These are phyloP conservation scores for Mesodorylaimus sp. DNA, from an alignment of 2,888 invertebrate genomes.

Conservation along the genomic window DNA sequence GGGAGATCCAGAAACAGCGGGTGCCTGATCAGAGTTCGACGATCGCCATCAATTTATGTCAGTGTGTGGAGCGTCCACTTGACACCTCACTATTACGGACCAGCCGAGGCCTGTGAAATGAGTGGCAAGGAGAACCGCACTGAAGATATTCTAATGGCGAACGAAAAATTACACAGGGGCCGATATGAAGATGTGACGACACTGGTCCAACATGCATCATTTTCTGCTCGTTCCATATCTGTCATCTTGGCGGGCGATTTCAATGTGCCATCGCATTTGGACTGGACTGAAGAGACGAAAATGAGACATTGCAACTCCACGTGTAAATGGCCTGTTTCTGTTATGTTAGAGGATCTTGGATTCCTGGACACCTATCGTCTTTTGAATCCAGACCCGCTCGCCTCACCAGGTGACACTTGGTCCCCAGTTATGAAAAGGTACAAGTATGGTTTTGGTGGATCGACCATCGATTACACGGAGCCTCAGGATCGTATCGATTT, in stretches of 20 bases:
- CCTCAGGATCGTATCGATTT: constrained; percentile 24
- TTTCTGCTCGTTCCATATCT: too few relatives aligned
- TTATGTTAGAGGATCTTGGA: constrained; percentile 14
- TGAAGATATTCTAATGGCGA: too few relatives aligned
- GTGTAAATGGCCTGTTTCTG: constrained; percentile 19
- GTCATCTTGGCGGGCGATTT: constrained; percentile 22
- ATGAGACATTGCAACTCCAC: constrained; percentile 17
- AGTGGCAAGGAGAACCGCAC: too few relatives aligned
- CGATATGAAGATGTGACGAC: too few relatives aligned
- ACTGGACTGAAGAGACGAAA: constrained; percentile 18
- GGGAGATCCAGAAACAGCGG: too few relatives aligned
- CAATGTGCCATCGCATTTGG: constrained; percentile 22
- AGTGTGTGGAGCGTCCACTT: too few relatives aligned
- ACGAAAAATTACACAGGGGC: too few relatives aligned
- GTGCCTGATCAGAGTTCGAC: too few relatives aligned
- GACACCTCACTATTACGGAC: too few relatives aligned
- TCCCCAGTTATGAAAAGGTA: constrained; percentile 18
- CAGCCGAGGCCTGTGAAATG: too few relatives aligned
- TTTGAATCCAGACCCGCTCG: constrained; percentile 16
- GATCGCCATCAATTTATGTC: too few relatives aligned
- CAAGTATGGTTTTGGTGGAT: constrained; percentile 16
- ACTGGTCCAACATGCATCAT: too few relatives aligned
- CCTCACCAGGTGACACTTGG: constrained; percentile 20
- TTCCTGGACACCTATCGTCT: constrained; percentile 18
- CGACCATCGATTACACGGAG: constrained; percentile 20